Evolutionary conservation across 2,888 invertebrate species (phyloP).

Genomic region (Trissolcus brochymenae): DNA sequence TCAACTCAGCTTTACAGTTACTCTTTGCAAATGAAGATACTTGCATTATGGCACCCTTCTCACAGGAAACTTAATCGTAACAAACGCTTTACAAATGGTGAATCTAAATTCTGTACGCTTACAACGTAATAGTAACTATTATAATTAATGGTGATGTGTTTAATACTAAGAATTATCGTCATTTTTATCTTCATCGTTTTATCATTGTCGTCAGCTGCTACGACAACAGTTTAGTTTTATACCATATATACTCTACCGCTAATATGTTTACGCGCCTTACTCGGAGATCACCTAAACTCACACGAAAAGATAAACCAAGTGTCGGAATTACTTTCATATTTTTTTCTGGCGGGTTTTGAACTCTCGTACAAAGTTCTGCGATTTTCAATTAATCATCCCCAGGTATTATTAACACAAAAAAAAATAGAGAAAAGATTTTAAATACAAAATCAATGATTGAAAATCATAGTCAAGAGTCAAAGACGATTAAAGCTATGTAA

Average conservation of each 20-base stretch:
- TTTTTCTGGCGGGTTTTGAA: slow-evolving; percentile 69
- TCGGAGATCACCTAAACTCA: slow-evolving; percentile 72
- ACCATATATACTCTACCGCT: slow-evolving; percentile 67
- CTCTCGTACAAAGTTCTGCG: slow-evolving; percentile 68
- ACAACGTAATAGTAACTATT: slow-evolving; percentile 39
- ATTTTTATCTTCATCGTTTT: slow-evolving; percentile 62
- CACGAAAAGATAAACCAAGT: slow-evolving; percentile 73
- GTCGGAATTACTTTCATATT: slow-evolving; percentile 74
- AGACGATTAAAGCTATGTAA: slow-evolving; percentile 34
- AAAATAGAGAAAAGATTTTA: neutral
- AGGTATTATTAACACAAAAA: slow-evolving; percentile 14
- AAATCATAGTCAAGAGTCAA: no score
- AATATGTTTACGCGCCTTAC: slow-evolving; percentile 69
- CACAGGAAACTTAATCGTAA: slow-evolving; percentile 24
- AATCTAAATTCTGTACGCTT: slow-evolving; percentile 35
- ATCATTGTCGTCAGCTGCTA: slow-evolving; percentile 62
- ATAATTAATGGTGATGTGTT: slow-evolving; percentile 50
- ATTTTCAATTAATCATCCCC: slow-evolving; percentile 52
- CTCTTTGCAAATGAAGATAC: slow-evolving; percentile 10
- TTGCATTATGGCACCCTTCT: slow-evolving; percentile 35
- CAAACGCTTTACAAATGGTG: slow-evolving; percentile 19
- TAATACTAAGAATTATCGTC: slow-evolving; percentile 59
- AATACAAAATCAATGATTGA: slow-evolving; percentile 2
- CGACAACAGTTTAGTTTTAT: slow-evolving; percentile 58
- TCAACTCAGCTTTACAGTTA: slow-evolving; percentile 14